Percentiles rank a stretch among this genome's conserved stretches.
These are phyloP conservation scores for Crax fasciolata DNA, from an alignment of 2,797 vertebrate genomes.

Conservation along the genomic window DNA sequence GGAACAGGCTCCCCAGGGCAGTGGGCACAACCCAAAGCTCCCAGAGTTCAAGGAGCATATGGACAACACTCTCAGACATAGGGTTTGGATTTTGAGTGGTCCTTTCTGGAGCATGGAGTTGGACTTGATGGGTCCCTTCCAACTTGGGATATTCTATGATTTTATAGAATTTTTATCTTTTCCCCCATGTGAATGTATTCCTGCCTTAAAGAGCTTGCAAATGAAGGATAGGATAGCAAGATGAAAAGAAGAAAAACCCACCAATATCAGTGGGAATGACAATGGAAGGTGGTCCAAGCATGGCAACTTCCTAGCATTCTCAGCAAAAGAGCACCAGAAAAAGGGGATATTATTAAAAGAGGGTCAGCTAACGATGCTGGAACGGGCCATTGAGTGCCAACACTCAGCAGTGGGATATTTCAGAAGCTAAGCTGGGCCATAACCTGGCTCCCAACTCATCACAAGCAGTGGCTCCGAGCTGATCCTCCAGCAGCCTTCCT, in stretches of 20 bases:
- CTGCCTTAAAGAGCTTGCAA: not conserved
- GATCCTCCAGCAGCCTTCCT: not conserved
- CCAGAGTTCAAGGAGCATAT: not conserved
- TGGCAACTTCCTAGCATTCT: not conserved
- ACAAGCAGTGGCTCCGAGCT: no score
- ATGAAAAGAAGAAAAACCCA: not conserved
- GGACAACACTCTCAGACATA: not conserved
- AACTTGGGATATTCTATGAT: not conserved
- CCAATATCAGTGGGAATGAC: not conserved
- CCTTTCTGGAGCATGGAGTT: not conserved
- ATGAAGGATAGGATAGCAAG: not conserved
- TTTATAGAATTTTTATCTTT: not conserved
- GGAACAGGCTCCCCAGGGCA: not conserved
- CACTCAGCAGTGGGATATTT: not conserved
- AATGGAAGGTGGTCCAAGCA: not conserved
- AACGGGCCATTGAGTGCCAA: not conserved
- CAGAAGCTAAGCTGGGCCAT: not conserved
- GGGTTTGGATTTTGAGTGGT: not conserved
- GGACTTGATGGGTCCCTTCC: not conserved
- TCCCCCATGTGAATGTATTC: not conserved
- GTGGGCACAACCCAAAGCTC: not conserved
- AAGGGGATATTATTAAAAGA: not conserved
- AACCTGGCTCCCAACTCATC: not conserved
- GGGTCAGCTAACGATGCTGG: accelerated
- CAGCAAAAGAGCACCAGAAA: not conserved